phyloP scores from a whole-genome alignment of 1,140 invertebrate genomes.

The Bombus difficillimus region DNA sequence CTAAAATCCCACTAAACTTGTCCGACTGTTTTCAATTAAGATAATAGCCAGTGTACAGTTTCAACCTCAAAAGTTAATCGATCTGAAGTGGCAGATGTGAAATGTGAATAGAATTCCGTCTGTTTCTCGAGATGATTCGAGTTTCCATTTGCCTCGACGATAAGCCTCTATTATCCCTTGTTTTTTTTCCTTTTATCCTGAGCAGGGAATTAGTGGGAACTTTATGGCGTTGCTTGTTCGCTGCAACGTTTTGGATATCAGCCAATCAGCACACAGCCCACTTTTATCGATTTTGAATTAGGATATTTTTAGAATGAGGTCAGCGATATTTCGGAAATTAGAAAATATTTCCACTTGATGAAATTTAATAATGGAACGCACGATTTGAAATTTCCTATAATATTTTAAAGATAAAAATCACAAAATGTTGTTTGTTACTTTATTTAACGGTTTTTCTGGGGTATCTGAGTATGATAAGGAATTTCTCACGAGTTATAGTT shows the following conservation, averaged over 20 bases:
- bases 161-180: conserved; percentile 5
- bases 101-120: conserved; percentile 5
- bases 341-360: not conserved
- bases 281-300: not conserved
- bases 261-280: not conserved
- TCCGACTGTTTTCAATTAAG: conserved; percentile 48
- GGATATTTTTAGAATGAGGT: not conserved
- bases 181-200: not conserved
- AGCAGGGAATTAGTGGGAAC: not conserved
- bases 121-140: not conserved
- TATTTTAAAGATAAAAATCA: not conserved
- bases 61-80: conserved; percentile 17
- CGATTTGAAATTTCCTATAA: not conserved
- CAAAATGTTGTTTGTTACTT: not conserved
- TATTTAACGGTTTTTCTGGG: not conserved
- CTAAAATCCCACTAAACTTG: conserved; percentile 23
- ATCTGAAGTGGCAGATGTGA: conserved; percentile 25
- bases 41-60: conserved; percentile 31
- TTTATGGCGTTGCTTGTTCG: not conserved
- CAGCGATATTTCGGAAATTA: too few species aligned
- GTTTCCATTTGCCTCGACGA: not conserved
- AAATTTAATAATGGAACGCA: not conserved
- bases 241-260: conserved; percentile 21
- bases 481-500: not conserved
- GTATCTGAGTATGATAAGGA: too few species aligned